These are phyloP conservation scores for Drosophila anomelani DNA, from an alignment of 2,888 invertebrate species.

Conservation along the genomic window DNA sequence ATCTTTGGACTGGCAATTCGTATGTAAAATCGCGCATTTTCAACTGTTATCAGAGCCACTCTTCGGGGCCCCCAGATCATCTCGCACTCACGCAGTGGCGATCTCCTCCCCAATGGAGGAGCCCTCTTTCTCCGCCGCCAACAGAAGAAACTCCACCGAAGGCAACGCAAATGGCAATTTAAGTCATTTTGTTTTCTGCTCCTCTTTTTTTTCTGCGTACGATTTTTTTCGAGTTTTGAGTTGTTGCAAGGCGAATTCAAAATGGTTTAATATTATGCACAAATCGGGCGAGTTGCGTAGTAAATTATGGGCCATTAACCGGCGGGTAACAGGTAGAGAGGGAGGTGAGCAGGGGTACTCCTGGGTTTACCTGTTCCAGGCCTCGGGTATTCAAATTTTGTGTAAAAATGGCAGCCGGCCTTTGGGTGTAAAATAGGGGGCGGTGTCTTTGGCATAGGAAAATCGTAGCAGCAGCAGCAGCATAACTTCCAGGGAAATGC, in stretches of 20 bases:
- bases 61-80: constrained; percentile 44
- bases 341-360: constrained; percentile 16
- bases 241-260: constrained; percentile 47
- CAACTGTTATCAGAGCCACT: constrained; percentile 52
- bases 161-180: constrained; percentile 51
- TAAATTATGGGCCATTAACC: constrained; percentile 57
- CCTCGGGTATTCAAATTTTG: constrained; percentile 31
- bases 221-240: constrained; percentile 24
- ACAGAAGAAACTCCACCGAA: constrained; percentile 15
- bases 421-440: constrained; percentile 40
- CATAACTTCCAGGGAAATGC: constrained; percentile 41
- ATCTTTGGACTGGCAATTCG: constrained; percentile 30
- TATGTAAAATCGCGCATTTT: constrained; percentile 52
- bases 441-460: constrained; percentile 23
- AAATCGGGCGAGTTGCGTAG: constrained; percentile 54
- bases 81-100: constrained; percentile 32
- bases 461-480: constrained; percentile 14
- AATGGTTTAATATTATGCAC: constrained; percentile 60
- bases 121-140: constrained; percentile 4
- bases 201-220: constrained; percentile 17
- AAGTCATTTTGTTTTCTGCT: constrained; percentile 47
- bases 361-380: constrained; percentile 35
- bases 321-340: constrained; percentile 23
- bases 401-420: constrained; percentile 45
- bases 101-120: constrained; percentile 7